Percentiles rank a stretch among this genome's conserved stretches.
These are phyloP conservation scores for Anagyrus pseudococci DNA, from an alignment of 2,888 invertebrate species.

Conservation along the genomic window DNA sequence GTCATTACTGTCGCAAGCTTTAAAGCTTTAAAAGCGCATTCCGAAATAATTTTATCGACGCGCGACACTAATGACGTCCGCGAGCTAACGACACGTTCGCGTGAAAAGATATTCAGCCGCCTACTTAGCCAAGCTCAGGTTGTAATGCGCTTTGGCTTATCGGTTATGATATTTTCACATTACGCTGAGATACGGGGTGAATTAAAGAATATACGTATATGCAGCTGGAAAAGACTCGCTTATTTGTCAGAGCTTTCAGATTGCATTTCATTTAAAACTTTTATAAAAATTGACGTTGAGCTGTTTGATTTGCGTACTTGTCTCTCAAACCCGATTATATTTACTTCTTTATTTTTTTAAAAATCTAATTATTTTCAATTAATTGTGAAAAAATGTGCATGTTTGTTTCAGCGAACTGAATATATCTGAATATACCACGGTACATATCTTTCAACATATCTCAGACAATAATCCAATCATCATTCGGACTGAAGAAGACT, in stretches of 20 bases:
- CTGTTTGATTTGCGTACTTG: not conserved
- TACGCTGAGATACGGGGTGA: too few species aligned
- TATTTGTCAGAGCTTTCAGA: too few species aligned
- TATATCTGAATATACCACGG: too few species aligned
- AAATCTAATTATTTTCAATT: not conserved
- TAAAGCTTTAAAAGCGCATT: not conserved
- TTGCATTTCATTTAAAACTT: too few species aligned
- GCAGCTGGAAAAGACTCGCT: too few species aligned
- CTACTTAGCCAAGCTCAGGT: not conserved
- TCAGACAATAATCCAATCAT: conserved; percentile 25
- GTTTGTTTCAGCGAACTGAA: conserved; percentile 21
- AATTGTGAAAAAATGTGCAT: not conserved
- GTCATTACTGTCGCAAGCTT: too few species aligned
- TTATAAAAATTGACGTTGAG: not conserved
- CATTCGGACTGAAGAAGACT: conserved; percentile 36
- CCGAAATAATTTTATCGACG: not conserved
- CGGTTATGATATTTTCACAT: too few species aligned
- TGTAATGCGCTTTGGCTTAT: too few species aligned
- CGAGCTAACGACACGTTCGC: conserved; percentile 5
- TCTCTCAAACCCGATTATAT: not conserved
- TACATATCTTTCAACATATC: conserved; percentile 39
- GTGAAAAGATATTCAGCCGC: conserved; percentile 6
- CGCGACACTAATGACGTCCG: conserved; percentile 3
- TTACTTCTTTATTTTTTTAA: too few species aligned
- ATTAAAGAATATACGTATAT: too few species aligned